Evolutionary conservation across 2,113 vertebrate genomes (phyloP).

Genomic region (Podarcis muralis): DNA sequence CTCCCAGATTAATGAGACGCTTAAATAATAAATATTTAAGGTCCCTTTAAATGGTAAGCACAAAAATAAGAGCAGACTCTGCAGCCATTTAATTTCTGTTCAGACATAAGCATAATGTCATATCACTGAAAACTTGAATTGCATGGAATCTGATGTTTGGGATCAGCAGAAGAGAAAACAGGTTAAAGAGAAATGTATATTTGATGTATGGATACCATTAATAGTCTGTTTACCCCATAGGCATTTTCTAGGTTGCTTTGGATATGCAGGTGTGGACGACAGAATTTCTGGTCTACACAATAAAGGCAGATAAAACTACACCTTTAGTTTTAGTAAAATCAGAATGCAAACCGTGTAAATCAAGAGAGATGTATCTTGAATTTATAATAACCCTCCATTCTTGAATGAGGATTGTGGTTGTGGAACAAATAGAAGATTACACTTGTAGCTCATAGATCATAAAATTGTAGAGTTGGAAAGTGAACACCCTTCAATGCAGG

Average conservation of each 20-base stretch:
- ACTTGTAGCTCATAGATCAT: background rate
- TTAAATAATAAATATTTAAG: background rate
- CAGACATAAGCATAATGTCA: background rate
- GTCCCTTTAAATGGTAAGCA: background rate
- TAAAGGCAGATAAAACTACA: background rate
- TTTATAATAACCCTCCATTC: background rate
- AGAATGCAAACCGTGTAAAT: background rate
- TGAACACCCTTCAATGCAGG: too few species aligned
- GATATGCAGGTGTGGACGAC: background rate
- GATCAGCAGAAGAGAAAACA: background rate
- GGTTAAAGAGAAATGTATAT: background rate
- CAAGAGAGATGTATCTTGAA: background rate
- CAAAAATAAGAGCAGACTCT: background rate
- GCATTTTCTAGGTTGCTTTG: background rate
- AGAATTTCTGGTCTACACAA: background rate
- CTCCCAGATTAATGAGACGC: background rate
- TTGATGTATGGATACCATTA: background rate
- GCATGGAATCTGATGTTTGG: background rate
- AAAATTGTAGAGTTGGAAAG: too few species aligned
- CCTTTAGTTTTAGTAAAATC: background rate
- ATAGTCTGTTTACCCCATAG: background rate
- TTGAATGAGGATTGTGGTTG: background rate
- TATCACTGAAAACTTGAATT: background rate
- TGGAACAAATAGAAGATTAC: background rate
- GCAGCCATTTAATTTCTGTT: background rate